These are phyloP conservation scores for Myopa tessellatipennis DNA, from an alignment of 2,888 invertebrate genomes.

Conservation along the genomic window DNA sequence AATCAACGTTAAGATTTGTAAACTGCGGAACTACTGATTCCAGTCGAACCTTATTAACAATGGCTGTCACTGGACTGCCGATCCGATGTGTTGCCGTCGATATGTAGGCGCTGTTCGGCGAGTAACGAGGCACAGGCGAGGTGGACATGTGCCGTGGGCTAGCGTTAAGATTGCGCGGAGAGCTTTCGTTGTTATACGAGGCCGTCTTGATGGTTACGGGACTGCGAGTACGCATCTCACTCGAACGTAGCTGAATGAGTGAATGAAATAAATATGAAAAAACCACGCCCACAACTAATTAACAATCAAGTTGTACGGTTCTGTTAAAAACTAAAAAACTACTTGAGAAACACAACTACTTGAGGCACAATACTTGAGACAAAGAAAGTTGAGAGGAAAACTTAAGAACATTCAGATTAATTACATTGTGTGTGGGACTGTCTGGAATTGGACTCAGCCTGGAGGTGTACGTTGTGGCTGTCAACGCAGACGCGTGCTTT, in stretches of 20 bases:
- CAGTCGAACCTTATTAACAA: slow-evolving; percentile 46
- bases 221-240: slow-evolving; percentile 65
- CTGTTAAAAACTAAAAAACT: background rate
- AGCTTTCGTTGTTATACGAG: slow-evolving; percentile 63
- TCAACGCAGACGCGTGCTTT: slow-evolving; percentile 46
- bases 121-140: slow-evolving; percentile 67
- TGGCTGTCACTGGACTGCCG: slow-evolving; percentile 59
- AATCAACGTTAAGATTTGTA: background rate
- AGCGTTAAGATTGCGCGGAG: slow-evolving; percentile 58
- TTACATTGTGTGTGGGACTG: slow-evolving; percentile 68
- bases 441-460: slow-evolving; percentile 64
- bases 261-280: background rate
- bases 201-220: slow-evolving; percentile 66
- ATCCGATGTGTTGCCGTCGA: slow-evolving; percentile 69
- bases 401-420: slow-evolving; percentile 50
- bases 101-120: slow-evolving; percentile 71
- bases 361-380: background rate
- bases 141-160: slow-evolving; percentile 65
- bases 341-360: background rate
- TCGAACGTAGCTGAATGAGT: slow-evolving; percentile 62
- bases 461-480: slow-evolving; percentile 51
- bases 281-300: background rate
- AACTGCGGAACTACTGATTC: background rate
- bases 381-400: slow-evolving; percentile 10
- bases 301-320: background rate